Evolutionary conservation across 2,888 invertebrate genomes (phyloP), one percentile per base, ranked within the genome.

Genomic region (Diploptera punctata): DNA sequence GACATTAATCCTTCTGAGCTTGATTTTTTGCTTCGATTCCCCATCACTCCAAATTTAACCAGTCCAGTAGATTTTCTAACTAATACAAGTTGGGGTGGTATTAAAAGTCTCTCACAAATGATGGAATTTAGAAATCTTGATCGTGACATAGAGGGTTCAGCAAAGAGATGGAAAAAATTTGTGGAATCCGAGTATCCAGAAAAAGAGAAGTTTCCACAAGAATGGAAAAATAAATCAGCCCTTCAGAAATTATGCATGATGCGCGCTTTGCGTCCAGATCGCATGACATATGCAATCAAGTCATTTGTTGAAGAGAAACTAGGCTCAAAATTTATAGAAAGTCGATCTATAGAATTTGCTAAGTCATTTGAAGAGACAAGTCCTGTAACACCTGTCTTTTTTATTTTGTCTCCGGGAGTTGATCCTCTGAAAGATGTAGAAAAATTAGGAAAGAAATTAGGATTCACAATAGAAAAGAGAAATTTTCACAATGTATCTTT

Each of bases 361-460:
- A 93, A 92, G 80, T 96, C 97, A 0, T 97, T 88, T 80, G 90
- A 92, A 80, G 97, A 98, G 82, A 92, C 93, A 43, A 93, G 92
- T 75, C 87, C 92, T 3, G 89, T 89, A 10, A 97, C 95, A 0
- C 95, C 97, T 0, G 90, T 96, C 75, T 97, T 98, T 85, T 98
- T 98, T 82, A 97, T 98, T 76, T 86, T 98, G 2, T 98, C 97
- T 0, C 91, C 97, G 0, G 98, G 98, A 60, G 97, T 98, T 0
- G 96, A 98, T 84, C 98, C 98, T 0, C 84, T 97, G 1, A 96
- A 95, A 85, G 98, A 97, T 81, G 92, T 97, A 0, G 98, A 98
- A 83, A 90, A 89, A 76, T 82, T 96, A 26, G 98, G 97, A 0
- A 90, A 90, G 77, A 90, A 89, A 79, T 77, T 96, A 68, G 95